Evolutionary conservation across 2,113 vertebrate species (phyloP).

Genomic region (Scomber scombrus): DNA sequence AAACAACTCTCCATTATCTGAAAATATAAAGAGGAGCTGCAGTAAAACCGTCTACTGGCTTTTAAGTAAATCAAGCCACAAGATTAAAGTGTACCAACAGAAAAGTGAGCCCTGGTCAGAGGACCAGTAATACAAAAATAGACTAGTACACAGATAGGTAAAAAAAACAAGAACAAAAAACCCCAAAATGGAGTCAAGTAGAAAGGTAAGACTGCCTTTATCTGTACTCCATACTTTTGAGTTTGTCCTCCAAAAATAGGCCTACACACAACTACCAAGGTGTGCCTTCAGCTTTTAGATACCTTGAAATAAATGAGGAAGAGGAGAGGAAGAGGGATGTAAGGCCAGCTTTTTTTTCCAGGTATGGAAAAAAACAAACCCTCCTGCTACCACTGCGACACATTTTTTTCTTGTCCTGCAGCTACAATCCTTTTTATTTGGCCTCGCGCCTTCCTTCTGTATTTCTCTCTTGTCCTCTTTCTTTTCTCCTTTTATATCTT

Average conservation of each 20-base stretch:
- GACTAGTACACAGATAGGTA: conserved; percentile 22
- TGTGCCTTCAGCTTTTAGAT: conserved; percentile 31
- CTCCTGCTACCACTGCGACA: conserved; percentile 43
- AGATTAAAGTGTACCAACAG: conserved; percentile 24
- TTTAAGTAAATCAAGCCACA: conserved; percentile 46
- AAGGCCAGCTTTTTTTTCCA: conserved; percentile 33
- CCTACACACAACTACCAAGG: conserved; percentile 12
- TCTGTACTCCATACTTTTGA: conserved; percentile 20
- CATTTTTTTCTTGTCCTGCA: conserved; percentile 45
- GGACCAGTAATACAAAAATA: conserved; percentile 4
- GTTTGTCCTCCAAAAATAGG: conserved; percentile 27
- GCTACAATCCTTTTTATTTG: conserved; percentile 41
- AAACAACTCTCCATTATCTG: conserved; percentile 27
- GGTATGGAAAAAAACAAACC: conserved; percentile 55
- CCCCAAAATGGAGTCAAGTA: conserved; percentile 24
- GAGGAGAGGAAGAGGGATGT: conserved; percentile 15
- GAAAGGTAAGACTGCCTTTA: conserved; percentile 4
- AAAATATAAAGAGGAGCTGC: conserved; percentile 18
- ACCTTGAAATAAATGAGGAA: conserved; percentile 40
- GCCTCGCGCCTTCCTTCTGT: conserved; percentile 10
- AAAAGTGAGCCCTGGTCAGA: conserved; percentile 12
- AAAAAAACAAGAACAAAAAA: conserved; percentile 20
- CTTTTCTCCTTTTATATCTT: conserved; percentile 2
- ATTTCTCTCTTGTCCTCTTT: conserved; percentile 33
- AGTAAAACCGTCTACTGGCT: not conserved